Percentiles rank a stretch among this genome's conserved stretches.
Evolutionary conservation across 2,888 invertebrate genomes (phyloP).

Genomic region (Hydrotaea diabolus): DNA sequence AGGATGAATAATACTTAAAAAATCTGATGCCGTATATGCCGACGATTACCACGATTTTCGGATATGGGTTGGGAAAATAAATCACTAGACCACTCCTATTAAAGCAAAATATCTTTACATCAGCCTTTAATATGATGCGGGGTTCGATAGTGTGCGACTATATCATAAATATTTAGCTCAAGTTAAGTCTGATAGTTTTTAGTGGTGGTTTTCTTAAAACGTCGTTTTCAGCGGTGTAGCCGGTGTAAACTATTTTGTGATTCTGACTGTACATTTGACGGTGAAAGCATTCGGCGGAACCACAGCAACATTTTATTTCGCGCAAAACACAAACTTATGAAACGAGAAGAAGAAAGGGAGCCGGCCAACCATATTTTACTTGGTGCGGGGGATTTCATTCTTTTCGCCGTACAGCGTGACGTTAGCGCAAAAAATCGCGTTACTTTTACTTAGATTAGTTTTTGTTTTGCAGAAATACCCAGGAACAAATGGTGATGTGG

Average conservation of each 20-base stretch:
- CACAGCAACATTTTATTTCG: background rate
- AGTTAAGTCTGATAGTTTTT: no score
- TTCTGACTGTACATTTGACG: background rate
- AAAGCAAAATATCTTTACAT: no score
- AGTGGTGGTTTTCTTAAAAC: no score
- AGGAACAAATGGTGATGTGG: background rate
- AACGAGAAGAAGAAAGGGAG: background rate
- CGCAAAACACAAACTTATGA: background rate
- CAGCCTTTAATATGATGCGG: no score
- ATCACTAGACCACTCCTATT: no score
- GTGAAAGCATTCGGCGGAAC: background rate
- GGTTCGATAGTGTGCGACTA: no score
- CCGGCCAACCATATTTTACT: background rate
- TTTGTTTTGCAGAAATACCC: background rate
- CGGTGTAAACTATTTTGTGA: background rate
- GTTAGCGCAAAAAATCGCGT: background rate
- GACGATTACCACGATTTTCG: no score
- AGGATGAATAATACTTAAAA: no score
- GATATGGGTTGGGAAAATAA: no score
- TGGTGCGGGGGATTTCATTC: background rate
- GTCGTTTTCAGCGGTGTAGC: no score
- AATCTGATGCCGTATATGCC: no score
- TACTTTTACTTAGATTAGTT: slow-evolving; percentile 1
- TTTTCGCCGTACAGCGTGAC: background rate
- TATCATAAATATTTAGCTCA: no score